Evolutionary conservation across 2,113 vertebrate genomes (phyloP), one percentile per base, ranked within the genome.

Genomic region (Mionectes macconnelli): DNA sequence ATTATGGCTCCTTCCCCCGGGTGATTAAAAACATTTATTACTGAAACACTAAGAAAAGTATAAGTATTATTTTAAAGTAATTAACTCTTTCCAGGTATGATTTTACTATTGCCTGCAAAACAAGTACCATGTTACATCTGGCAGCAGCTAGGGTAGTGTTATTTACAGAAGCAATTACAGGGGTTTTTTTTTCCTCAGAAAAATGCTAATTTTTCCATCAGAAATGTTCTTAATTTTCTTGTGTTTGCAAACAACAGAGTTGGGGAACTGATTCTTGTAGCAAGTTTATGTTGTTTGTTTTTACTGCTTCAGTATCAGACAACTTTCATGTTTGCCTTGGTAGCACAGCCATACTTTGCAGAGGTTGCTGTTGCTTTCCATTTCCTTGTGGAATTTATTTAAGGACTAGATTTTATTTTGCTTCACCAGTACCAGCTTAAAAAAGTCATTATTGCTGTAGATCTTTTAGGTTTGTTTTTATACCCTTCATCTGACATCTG

Each of bases 401-500:
- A 81, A 78, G 78, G 70, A 86, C 39, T 83, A 50, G 42, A 81
- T 90, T 96, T 85, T 94, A 56, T 81, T 97, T 93, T 92, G 59
- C 57, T 89, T 94, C 84, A 82, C 55, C 53, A 44, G 8, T 66
- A 67, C 22, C 55, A 95, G 57, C 39, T 96, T 94, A 82, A 86
- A 94, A 84, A 69, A n/a, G n/a, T 67, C 50, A 68, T 74, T 86
- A 42, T 93, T 93, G 78, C 81, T 91, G 77, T 62, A 78, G 60
- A 55, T 86, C 59, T 90, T 96, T 96, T 24, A 67, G 64, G 85
- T 64, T 94, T 91, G 81, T 70, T 92, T 92, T 95, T 85, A 53
- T 94, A 90, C 84, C 78, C 75, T 94, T 77, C 90, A 95, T 80
- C 52, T 95, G 92, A 87, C 79, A 89, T 94, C 92, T 89, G 30